Evolutionary conservation across 2,888 invertebrate species (phyloP).

Genomic region (Piscicola geometra): DNA sequence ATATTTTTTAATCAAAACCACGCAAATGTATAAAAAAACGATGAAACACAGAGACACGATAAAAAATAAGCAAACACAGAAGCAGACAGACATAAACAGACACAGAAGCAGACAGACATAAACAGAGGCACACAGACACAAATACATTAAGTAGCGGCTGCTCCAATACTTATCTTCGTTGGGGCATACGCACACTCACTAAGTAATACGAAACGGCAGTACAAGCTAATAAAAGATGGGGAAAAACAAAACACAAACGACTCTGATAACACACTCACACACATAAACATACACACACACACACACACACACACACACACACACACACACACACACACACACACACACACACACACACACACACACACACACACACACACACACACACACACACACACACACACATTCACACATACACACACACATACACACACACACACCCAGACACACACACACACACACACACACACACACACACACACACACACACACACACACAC

Average conservation of each 20-base stretch:
- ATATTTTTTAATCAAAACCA: no score
- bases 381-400: constrained; percentile 25
- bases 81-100: not conserved
- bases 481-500: constrained; percentile 4
- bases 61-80: not conserved
- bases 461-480: constrained; percentile 4
- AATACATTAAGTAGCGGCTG: no score
- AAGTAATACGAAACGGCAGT: no score
- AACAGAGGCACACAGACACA: not conserved
- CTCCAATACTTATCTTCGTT: no score
- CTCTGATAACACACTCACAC: not conserved
- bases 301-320: constrained; percentile 22
- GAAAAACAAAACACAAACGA: no score
- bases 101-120: not conserved
- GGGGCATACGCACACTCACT: no score
- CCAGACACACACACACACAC: not conserved
- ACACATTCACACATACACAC: constrained; percentile 23
- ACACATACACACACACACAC: constrained; percentile 25
- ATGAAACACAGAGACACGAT: not conserved
- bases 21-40: not conserved
- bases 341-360: constrained; percentile 25
- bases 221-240: no score
- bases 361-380: constrained; percentile 25
- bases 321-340: constrained; percentile 25
- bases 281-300: not conserved